Base-by-base conservation (phyloP, 2,888 invertebrate genomes). In the Morpho helenor region DNA sequence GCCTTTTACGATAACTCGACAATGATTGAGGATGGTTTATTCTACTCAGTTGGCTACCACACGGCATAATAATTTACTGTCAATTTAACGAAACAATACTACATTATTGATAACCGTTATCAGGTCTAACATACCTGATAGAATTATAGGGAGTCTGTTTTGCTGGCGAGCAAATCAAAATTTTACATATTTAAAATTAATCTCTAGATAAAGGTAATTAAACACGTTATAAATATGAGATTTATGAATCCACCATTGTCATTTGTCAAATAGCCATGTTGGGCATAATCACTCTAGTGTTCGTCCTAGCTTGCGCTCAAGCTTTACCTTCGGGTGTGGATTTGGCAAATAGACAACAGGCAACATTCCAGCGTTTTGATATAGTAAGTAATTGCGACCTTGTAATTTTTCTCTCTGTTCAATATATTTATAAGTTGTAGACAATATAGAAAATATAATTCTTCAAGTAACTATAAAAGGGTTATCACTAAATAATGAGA, bases 151-250 rank as follows among this genome's bases (percentile, higher is more conserved):
- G 4, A 3, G 0, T 31, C 31, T 31, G 31, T 31, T 31, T 31
- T 3, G 31, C 5, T 31, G 31, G 5, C 31, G 31, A 31, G 5
- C 31, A 52, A 52, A 45, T 52, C 45, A 52, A 45, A 40, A 46
- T 46, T 52, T 8, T 10, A 8, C 23, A 10, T 8, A 22, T 23
- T 31, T 7, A 48, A 44, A 23, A 51, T 62, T 62, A 61, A 60
- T 59, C 63, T 55, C n/a, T 52, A 59, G 56, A 63, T 66, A 64
- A 63, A 58, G 60, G 50, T 58, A 8, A 59, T 56, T 59, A 50
- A 52, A 43, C 4, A 23, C 40, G 43, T 51, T 54, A 56, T 60
- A 59, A 59, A 58, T 65, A 59, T 58, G 56, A 41, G 48, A 40
- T 41, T 22, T 7, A 44, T 42, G 48, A 58, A 40, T 52, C 49